Conservation (phyloP, 2,888 invertebrate genomes). For the Cylloceria caligata region DNA sequence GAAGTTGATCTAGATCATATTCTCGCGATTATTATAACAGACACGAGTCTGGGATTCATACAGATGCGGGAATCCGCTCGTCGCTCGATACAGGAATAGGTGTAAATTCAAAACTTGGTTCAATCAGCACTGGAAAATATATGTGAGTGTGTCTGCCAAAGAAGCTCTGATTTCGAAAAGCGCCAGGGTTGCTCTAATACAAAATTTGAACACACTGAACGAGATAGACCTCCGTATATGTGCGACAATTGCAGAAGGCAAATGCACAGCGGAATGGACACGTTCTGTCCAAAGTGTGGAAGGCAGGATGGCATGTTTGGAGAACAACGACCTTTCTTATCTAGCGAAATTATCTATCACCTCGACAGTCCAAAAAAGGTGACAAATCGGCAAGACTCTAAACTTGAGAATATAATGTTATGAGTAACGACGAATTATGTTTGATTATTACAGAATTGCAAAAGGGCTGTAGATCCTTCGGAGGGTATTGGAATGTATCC, state of each 20-base stretch:
- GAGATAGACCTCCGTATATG: neutral
- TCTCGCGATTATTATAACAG: neutral
- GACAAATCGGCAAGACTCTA: neutral
- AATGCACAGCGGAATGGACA: neutral
- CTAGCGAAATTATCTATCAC: constrained; percentile 3
- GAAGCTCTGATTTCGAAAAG: constrained; percentile 2
- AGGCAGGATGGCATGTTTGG: neutral
- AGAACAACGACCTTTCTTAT: neutral
- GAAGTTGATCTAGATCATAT: neutral
- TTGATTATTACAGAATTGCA: constrained; percentile 46
- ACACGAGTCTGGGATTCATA: constrained; percentile 2
- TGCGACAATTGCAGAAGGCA: constrained; percentile 18
- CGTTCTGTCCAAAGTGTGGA: constrained; percentile 25
- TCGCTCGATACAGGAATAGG: neutral
- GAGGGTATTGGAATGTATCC: constrained; percentile 49
- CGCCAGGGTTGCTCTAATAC: neutral
- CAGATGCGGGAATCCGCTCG: neutral
- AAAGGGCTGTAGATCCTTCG: neutral
- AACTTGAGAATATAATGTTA: neutral
- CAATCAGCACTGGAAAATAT: constrained; percentile 2
- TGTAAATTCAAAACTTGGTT: neutral
- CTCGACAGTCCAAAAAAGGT: constrained; percentile 14
- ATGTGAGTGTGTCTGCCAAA: constrained; percentile 16
- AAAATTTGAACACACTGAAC: constrained; percentile 1
- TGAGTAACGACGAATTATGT: neutral